Conservation (phyloP, 2,888 invertebrate genomes). For the Nezara viridula region DNA sequence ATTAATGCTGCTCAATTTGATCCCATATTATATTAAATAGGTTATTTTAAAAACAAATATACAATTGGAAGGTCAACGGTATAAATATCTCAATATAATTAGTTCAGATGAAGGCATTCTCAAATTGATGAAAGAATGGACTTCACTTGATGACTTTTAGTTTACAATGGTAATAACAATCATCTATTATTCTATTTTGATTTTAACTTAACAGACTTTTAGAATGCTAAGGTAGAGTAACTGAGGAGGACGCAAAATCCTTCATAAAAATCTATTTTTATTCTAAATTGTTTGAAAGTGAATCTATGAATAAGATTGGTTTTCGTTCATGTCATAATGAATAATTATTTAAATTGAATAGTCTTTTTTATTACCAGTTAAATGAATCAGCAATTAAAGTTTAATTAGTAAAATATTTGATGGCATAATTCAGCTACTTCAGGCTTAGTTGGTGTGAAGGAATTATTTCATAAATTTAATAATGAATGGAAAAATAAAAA, state of each 20-base stretch:
- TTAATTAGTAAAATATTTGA: background rate
- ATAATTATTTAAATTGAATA: background rate
- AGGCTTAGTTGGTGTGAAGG: background rate
- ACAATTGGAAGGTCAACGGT: background rate
- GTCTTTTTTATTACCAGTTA: background rate
- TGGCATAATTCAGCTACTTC: background rate
- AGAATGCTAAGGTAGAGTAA: background rate
- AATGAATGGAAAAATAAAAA: no score
- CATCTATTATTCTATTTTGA: background rate
- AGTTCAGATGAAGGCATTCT: background rate
- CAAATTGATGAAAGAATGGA: background rate
- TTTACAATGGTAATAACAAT: background rate
- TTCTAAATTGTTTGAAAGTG: background rate
- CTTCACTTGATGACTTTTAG: background rate
- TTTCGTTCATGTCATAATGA: background rate
- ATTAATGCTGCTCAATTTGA: background rate
- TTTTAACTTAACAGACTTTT: background rate
- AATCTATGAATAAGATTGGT: background rate
- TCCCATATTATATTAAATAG: background rate
- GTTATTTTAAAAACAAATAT: background rate
- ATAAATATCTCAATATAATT: background rate
- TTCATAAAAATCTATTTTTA: background rate
- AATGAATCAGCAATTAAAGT: background rate
- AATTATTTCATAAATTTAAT: background rate
- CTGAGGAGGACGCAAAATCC: background rate